These are phyloP conservation scores for Bryconaethiops microstoma DNA, from an alignment of 2,797 vertebrate species.

Conservation along the genomic window DNA sequence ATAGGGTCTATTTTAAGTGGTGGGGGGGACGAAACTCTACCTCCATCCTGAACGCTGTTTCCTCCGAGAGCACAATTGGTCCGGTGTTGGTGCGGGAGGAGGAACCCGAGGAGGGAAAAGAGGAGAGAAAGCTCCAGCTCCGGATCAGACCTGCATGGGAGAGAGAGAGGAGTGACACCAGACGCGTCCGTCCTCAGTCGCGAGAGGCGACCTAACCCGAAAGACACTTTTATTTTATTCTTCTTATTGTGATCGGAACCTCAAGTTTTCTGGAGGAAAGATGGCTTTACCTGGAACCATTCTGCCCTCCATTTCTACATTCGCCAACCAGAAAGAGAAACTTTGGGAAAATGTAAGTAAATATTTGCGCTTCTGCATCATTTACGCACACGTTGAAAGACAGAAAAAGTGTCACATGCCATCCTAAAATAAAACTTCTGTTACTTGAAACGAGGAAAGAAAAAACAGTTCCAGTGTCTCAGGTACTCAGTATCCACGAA, in stretches of 20 bases:
- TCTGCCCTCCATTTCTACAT: conserved; percentile 93
- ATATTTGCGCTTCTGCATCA: not conserved
- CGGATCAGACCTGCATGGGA: conserved; percentile 63
- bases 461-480: not conserved
- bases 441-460: not conserved
- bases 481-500: not conserved
- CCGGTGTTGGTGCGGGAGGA: conserved; percentile 72
- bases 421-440: not conserved
- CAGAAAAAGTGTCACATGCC: not conserved
- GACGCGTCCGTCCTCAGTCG: not conserved
- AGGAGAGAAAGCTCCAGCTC: conserved; percentile 62
- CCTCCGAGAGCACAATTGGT: conserved; percentile 89
- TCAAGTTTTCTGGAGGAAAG: conserved; percentile 52
- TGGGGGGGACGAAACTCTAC: conserved; percentile 60
- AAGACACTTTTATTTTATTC: not conserved
- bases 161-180: conserved; percentile 35
- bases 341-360: conserved; percentile 89
- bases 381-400: not conserved
- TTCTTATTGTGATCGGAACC: conserved; percentile 6
- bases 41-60: conserved; percentile 90
- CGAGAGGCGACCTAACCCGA: not conserved
- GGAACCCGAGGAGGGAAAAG: conserved; percentile 55
- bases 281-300: conserved; percentile 92
- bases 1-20: conserved; percentile 93
- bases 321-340: conserved; percentile 88